Evolutionary conservation across 1,140 invertebrate genomes (phyloP), one percentile per base, ranked within the genome.

Genomic region (Lepidurus packardi): DNA sequence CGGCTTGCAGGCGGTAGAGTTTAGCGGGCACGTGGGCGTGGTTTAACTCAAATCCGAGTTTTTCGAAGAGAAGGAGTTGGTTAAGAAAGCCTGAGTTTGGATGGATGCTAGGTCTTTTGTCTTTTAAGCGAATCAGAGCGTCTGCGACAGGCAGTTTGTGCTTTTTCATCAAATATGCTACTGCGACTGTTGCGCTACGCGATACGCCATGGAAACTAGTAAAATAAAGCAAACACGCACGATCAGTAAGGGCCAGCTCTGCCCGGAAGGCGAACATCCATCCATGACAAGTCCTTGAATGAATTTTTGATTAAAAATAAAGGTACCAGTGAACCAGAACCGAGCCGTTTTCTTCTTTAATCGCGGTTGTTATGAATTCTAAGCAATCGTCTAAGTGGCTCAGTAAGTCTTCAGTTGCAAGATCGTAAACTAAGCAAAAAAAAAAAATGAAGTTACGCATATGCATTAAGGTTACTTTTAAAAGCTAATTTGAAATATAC

Each of bases 141-240:
- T 65, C 53, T n/a, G n/a, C 53, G 16, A 16, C 53, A 1, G 53
- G 21, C n/a, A 65, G 53, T 65, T 65, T 13, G 53, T 65, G 21
- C 53, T 65, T 65, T 65, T 65, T 65, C 53, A 65, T 65, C 53
- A 65, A 65, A 21, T 65, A 65, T 13, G 53, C 53, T 21, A 65
- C 53, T n/a, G 53, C 53, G 13, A 65, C 13, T 16, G 53, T 65
- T 65, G 53, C 53, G 21, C 53, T 21, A n/a, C 53, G 16, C 6
- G 53, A 65, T 7, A 65, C 53, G 53, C 53, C 53, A 16, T 65
- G 53, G 13, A 65, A 65, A 65, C 53, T 65, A 65, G 1, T 34
- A 34, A 34, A 4, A 34, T 34, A 34, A 34, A 34, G 3, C 34
- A 4, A 34, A 34, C 34, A 34, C 34, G 34, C 34, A 34, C 34